phyloP scores from a whole-genome alignment of 2,888 invertebrate species.

The Pharmacophagus antenor region DNA sequence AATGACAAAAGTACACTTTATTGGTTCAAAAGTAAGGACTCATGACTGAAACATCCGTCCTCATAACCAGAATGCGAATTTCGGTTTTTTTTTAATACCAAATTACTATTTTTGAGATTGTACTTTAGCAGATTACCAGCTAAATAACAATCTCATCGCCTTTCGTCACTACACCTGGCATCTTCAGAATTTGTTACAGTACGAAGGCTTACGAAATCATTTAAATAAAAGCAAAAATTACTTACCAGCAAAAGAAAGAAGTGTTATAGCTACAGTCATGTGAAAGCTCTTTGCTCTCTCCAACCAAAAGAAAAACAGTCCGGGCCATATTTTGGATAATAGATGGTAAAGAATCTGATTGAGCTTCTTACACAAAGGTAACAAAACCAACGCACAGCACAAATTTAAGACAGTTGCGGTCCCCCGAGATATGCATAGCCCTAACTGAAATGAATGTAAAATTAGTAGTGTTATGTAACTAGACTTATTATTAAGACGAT shows the following conservation, averaged over 20 bases:
- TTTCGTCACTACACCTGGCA: too few species aligned
- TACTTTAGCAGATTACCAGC: too few species aligned
- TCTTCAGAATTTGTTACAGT: too few species aligned
- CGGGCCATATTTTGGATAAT: conserved; percentile 60
- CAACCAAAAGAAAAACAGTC: conserved; percentile 71
- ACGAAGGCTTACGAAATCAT: too few species aligned
- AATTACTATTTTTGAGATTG: too few species aligned
- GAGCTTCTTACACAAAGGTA: conserved; percentile 78
- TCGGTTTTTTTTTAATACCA: too few species aligned
- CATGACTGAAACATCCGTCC: too few species aligned
- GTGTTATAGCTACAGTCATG: conserved; percentile 74
- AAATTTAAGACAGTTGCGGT: conserved; percentile 76
- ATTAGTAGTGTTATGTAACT: not conserved
- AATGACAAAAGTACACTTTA: too few species aligned
- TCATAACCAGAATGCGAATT: too few species aligned
- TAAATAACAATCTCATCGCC: too few species aligned
- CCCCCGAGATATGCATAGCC: conserved; percentile 77
- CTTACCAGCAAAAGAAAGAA: conserved; percentile 74
- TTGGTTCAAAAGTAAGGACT: too few species aligned
- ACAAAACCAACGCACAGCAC: conserved; percentile 63
- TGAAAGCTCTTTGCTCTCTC: conserved; percentile 78
- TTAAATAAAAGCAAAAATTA: conserved; percentile 30
- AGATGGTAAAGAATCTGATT: conserved; percentile 64
- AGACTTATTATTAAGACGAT: not conserved
- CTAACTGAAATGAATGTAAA: conserved; percentile 60